phyloP scores from a whole-genome alignment of 2,888 invertebrate genomes.

The Lypha dubia region DNA sequence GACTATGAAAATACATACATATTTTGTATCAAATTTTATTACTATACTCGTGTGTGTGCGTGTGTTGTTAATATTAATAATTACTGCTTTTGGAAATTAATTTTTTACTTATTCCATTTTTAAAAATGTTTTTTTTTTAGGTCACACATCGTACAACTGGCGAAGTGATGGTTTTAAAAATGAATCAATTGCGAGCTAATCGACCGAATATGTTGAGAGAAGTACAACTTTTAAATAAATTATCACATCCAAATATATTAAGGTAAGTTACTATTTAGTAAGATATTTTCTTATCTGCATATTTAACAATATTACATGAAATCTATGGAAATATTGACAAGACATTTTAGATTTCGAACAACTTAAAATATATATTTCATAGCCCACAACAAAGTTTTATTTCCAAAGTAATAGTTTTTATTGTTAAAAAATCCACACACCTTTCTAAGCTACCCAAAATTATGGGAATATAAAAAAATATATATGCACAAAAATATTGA shows the following conservation, averaged over 20 bases:
- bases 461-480: too few species aligned
- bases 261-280: slow-evolving; percentile 85
- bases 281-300: too few species aligned
- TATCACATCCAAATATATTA: slow-evolving; percentile 97
- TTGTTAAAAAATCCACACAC: too few species aligned
- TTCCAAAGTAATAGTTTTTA: too few species aligned
- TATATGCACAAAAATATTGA: too few species aligned
- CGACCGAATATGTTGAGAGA: slow-evolving; percentile 98
- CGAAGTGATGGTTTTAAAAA: slow-evolving; percentile 98
- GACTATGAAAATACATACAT: slow-evolving; percentile 42
- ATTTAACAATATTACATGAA: too few species aligned
- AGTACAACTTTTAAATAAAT: slow-evolving; percentile 97
- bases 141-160: slow-evolving; percentile 96
- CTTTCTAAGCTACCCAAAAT: too few species aligned
- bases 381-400: too few species aligned
- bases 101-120: slow-evolving; percentile 38
- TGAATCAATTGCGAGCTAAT: slow-evolving; percentile 96
- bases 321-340: too few species aligned
- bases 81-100: slow-evolving; percentile 13
- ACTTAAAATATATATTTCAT: too few species aligned
- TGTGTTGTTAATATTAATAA: slow-evolving; percentile 8
- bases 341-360: too few species aligned
- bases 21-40: slow-evolving; percentile 3
- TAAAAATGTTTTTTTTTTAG: slow-evolving; percentile 85
- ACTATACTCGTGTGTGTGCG: too few species aligned